A percentile compares a stretch with the other conserved stretches of the same genome.
phyloP scores from a whole-genome alignment of 2,888 invertebrate genomes.

The Drosophila antonietae region DNA sequence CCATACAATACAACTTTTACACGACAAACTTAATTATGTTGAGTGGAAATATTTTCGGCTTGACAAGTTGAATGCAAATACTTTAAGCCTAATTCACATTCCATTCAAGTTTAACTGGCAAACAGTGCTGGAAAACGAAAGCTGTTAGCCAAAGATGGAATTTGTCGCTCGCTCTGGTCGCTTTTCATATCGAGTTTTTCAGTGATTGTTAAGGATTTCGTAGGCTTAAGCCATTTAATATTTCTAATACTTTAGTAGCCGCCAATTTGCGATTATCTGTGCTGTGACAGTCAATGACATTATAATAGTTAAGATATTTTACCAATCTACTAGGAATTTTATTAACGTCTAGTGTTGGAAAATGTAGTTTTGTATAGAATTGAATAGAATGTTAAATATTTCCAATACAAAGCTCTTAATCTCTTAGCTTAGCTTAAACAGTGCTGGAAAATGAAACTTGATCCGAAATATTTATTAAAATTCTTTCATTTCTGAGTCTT shows the following conservation, averaged over 20 bases:
- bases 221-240: background rate
- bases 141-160: background rate
- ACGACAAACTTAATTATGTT: background rate
- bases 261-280: background rate
- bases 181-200: slow-evolving; percentile 2
- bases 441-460: background rate
- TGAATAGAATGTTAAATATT: too few species aligned
- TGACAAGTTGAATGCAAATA: slow-evolving; percentile 3
- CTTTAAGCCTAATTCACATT: slow-evolving; percentile 4
- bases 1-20: slow-evolving; percentile 2
- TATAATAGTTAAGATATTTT: background rate
- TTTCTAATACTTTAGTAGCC: background rate
- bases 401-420: too few species aligned
- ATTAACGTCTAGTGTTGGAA: background rate
- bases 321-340: background rate
- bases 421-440: background rate
- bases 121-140: slow-evolving; percentile 3
- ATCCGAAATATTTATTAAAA: background rate
- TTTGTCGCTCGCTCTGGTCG: background rate
- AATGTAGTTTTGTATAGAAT: background rate
- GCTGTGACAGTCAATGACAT: background rate
- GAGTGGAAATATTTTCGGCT: slow-evolving; percentile 9
- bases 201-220: background rate
- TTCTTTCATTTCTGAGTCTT: too few species aligned
- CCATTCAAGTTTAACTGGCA: background rate